A percentile compares a stretch with the other conserved stretches of the same genome.
Evolutionary conservation across 1,140 invertebrate genomes (phyloP).

Genomic region (Eurytemora carolleeae): DNA sequence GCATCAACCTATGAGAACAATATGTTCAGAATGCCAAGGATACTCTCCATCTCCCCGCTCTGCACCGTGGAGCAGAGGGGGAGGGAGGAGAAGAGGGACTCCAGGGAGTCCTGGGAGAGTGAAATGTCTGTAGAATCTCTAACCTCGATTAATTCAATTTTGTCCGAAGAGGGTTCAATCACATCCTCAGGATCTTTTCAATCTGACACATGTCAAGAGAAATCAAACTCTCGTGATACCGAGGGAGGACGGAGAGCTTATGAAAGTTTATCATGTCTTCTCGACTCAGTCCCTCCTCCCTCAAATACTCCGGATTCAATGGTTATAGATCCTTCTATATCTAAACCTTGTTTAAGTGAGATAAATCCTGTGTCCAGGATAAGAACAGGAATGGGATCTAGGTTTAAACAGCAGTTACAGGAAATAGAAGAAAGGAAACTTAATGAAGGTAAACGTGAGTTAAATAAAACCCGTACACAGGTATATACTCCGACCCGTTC

Average conservation of each 20-base stretch:
- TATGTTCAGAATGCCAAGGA: background rate
- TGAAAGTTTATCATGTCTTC: background rate
- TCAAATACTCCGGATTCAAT: background rate
- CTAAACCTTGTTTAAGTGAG: no score
- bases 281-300: background rate
- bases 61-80: background rate
- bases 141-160: constrained; percentile 4
- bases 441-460: background rate
- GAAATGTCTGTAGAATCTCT: constrained; percentile 5
- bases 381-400: background rate
- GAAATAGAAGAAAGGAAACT: background rate
- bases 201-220: no score
- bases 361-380: no score
- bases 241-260: background rate
- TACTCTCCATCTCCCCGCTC: background rate
- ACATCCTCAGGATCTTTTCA: background rate
- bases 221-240: background rate
- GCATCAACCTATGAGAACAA: background rate
- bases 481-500: no score
- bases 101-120: background rate
- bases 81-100: background rate
- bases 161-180: background rate
- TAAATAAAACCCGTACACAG: no score
- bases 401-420: background rate
- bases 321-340: no score